Evolutionary conservation across 2,797 vertebrate species (phyloP).

Genomic region (Botia almorhae): DNA sequence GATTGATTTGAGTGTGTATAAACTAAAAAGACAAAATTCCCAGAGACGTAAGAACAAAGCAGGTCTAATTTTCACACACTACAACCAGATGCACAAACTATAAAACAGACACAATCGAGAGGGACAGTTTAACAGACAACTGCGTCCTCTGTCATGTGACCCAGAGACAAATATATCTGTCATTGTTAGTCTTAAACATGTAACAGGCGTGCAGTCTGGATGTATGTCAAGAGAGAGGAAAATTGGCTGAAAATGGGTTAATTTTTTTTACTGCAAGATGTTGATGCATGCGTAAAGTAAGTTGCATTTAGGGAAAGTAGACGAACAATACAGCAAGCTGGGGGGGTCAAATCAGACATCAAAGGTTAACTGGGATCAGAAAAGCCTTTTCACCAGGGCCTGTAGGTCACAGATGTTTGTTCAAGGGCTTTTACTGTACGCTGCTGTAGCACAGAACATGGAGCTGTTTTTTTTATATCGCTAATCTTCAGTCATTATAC

Average conservation of each 20-base stretch:
- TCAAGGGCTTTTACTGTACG: conserved; percentile 26
- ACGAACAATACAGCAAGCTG: conserved; percentile 83
- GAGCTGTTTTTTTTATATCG: background rate
- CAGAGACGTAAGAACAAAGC: conserved; percentile 77
- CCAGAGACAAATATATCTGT: conserved; percentile 73
- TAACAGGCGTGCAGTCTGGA: conserved; percentile 91
- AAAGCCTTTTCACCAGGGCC: conserved; percentile 75
- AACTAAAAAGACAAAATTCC: conserved; percentile 55
- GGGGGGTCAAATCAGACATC: conserved; percentile 63
- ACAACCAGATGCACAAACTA: conserved; percentile 92
- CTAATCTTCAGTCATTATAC: background rate
- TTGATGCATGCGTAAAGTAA: conserved; percentile 99
- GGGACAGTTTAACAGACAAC: conserved; percentile 78
- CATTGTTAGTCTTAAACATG: conserved; percentile 83
- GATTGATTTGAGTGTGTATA: conserved; percentile 51
- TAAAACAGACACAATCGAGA: conserved; percentile 86
- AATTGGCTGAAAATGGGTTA: conserved; percentile 87
- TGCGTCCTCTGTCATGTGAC: conserved; percentile 76
- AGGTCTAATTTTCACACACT: conserved; percentile 85
- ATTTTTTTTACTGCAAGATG: conserved; percentile 86
- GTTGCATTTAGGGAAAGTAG: conserved; percentile 99
- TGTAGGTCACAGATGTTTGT: conserved; percentile 61
- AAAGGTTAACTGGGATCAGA: conserved; percentile 64
- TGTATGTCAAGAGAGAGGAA: conserved; percentile 89
- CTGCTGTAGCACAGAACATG: background rate